Percentiles rank a stretch among this genome's conserved stretches.
Conservation (phyloP, 2,797 vertebrate species). For the Bovichtus variegatus region DNA sequence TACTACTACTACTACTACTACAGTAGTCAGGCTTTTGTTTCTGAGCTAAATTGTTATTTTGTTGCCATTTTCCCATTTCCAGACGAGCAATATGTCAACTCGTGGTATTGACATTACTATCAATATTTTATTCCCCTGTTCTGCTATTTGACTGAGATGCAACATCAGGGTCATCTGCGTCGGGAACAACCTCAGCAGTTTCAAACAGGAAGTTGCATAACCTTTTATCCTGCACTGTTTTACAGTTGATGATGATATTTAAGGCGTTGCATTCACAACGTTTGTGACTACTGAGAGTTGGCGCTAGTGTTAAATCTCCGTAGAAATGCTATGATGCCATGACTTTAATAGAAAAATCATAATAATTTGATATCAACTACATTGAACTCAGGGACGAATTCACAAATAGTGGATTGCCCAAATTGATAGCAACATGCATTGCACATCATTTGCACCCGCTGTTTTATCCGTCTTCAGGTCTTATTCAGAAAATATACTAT, state of each 20-base stretch:
- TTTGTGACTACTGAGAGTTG: background rate
- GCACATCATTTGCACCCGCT: no score
- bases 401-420: no score
- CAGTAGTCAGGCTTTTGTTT: background rate
- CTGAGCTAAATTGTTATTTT: background rate
- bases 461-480: no score
- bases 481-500: no score
- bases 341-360: background rate
- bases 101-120: background rate
- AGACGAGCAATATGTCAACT: background rate
- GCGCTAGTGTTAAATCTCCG: background rate
- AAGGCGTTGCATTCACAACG: background rate
- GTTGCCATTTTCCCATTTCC: background rate
- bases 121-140: background rate
- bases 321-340: background rate
- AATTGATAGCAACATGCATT: no score
- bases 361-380: background rate
- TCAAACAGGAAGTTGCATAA: conserved; percentile 68
- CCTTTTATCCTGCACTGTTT: conserved; percentile 26
- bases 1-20: no score
- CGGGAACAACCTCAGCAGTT: conserved; percentile 40
- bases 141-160: background rate
- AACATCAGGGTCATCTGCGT: background rate
- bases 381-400: background rate
- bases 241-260: conserved; percentile 7